phyloP scores from a whole-genome alignment of 2,888 invertebrate genomes.

The Latheticus oryzae region DNA sequence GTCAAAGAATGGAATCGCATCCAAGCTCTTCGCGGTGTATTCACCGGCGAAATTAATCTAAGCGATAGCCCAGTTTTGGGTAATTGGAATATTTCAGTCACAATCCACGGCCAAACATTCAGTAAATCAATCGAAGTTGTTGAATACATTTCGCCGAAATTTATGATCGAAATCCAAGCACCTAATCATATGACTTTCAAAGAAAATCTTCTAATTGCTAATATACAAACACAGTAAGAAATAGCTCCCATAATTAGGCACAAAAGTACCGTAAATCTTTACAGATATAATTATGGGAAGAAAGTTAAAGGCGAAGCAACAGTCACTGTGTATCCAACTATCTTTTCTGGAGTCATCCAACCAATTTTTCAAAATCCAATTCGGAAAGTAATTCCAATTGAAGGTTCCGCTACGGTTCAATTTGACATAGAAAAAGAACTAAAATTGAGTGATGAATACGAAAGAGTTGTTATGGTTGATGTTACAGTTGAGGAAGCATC shows the following conservation, averaged over 20 bases:
- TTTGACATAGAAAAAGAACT: slow-evolving; percentile 82
- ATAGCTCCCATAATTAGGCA: slow-evolving; percentile 4
- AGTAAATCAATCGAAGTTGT: slow-evolving; percentile 84
- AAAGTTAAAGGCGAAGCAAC: slow-evolving; percentile 89
- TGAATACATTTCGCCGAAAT: slow-evolving; percentile 93
- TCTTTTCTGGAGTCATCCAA: slow-evolving; percentile 82
- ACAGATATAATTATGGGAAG: slow-evolving; percentile 86
- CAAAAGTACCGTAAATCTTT: slow-evolving; percentile 7
- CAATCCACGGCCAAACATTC: slow-evolving; percentile 68
- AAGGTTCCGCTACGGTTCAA: slow-evolving; percentile 74
- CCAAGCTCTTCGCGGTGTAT: slow-evolving; percentile 78
- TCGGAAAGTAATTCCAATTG: slow-evolving; percentile 77
- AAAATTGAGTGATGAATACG: slow-evolving; percentile 82
- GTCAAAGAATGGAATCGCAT: slow-evolving; percentile 84
- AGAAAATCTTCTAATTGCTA: slow-evolving; percentile 81
- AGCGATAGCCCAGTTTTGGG: slow-evolving; percentile 88
- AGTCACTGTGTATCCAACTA: slow-evolving; percentile 85
- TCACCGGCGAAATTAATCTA: slow-evolving; percentile 79
- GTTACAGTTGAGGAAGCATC: slow-evolving; percentile 91
- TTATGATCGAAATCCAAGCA: slow-evolving; percentile 86
- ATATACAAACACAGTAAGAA: slow-evolving; percentile 83
- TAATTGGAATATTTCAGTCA: slow-evolving; percentile 84
- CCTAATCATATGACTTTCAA: slow-evolving; percentile 85
- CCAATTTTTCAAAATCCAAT: slow-evolving; percentile 79
- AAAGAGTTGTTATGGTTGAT: slow-evolving; percentile 84